phyloP scores from a whole-genome alignment of 1,140 invertebrate species.

The Zaprionus lachaisei region DNA sequence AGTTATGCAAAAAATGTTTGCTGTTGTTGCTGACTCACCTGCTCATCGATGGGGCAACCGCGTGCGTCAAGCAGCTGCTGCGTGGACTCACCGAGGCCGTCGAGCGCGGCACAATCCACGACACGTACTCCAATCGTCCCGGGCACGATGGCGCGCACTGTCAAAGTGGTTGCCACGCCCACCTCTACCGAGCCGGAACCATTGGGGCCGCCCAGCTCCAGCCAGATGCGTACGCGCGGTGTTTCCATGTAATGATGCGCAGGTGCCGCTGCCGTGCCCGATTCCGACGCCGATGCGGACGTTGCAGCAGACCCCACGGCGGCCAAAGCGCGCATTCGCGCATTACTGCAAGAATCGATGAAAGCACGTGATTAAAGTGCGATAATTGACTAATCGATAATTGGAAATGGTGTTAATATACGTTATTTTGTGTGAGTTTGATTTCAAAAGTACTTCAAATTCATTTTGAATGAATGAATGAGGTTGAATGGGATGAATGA shows the following conservation, averaged over 20 bases:
- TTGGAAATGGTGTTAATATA: not conserved
- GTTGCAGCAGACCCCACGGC: conserved; percentile 25
- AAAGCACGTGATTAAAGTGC: not conserved
- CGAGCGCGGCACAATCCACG: conserved; percentile 90
- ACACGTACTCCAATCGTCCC: conserved; percentile 89
- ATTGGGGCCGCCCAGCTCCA: conserved; percentile 87
- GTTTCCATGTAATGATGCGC: conserved; percentile 60
- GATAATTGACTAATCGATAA: conserved; percentile 5
- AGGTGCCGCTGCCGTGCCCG: not conserved
- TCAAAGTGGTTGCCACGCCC: conserved; percentile 89
- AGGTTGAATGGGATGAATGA: no score
- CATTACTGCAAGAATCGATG: conserved; percentile 63
- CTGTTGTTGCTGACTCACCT: conserved; percentile 81
- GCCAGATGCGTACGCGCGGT: conserved; percentile 87
- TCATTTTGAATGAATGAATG: no score
- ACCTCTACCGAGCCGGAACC: conserved; percentile 87
- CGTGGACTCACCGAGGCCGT: conserved; percentile 89
- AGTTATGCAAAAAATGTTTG: conserved; percentile 5
- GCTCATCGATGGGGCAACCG: conserved; percentile 89
- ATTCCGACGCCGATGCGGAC: conserved; percentile 9
- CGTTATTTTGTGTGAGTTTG: not conserved
- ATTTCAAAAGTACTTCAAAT: no score
- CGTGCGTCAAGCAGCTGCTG: conserved; percentile 89
- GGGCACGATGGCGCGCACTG: conserved; percentile 89
- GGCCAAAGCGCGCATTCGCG: conserved; percentile 76